Percentiles rank a stretch among this genome's conserved stretches.
These are phyloP conservation scores for Artibeus jamaicensis DNA, from an alignment of 2,797 vertebrate species.

Conservation along the genomic window DNA sequence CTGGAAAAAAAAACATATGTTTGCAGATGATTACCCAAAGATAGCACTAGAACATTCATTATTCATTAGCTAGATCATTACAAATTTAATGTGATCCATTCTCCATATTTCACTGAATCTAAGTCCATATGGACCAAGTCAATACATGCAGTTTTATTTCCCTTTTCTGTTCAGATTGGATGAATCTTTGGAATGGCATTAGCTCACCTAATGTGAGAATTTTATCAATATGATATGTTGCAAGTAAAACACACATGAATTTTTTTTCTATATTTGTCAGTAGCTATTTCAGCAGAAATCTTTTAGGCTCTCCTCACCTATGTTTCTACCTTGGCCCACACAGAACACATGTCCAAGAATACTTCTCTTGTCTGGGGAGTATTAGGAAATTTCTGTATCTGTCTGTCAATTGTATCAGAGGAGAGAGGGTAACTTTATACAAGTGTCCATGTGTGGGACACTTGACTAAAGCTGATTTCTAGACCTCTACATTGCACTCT, in stretches of 20 bases:
- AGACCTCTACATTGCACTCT: not conserved
- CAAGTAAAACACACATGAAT: not conserved
- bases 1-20: not conserved
- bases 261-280: not conserved
- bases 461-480: not conserved
- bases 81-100: slow-evolving; percentile 17
- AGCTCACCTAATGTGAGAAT: not conserved
- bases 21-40: slow-evolving; percentile 33
- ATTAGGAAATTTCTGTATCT: not conserved
- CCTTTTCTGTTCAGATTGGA: not conserved
- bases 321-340: not conserved
- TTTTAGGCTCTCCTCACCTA: not conserved
- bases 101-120: not conserved
- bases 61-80: slow-evolving; percentile 31
- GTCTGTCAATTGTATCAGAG: not conserved
- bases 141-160: not conserved
- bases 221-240: not conserved
- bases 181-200: not conserved
- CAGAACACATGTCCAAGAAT: not conserved
- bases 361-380: not conserved
- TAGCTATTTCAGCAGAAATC: not conserved
- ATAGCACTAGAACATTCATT: slow-evolving; percentile 6
- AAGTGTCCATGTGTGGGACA: not conserved
- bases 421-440: not conserved
- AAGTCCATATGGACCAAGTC: not conserved